Evolutionary conservation across 1,140 invertebrate genomes (phyloP), one percentile per base, ranked within the genome.

Genomic region (Macrosteles quadrilineatus): DNA sequence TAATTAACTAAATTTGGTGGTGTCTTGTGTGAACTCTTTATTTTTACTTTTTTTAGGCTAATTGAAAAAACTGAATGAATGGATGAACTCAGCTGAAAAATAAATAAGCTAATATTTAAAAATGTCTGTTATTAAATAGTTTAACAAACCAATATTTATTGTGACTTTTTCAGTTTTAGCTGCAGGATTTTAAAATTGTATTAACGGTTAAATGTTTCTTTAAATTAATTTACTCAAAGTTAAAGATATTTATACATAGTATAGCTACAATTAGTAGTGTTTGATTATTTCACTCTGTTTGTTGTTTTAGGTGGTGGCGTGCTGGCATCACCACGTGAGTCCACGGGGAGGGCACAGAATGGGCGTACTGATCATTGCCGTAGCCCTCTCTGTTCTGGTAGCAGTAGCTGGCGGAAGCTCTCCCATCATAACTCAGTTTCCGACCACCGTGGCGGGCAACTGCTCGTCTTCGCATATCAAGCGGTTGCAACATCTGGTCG

Each of bases 401-500:
- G 19, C 53, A 4, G 50, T 50, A 62, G 53, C 31, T 12, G 53
- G 67, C 14, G 50, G 47, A 4, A 59, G 50, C 40, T 32, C 27
- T 29, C 53, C 53, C 27, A 17, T 74, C 4, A 40, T 67, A 43
- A 14, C 69, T 23, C 69, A 71, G 25, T 74, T 74, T 50, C 73
- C 73, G 21, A 27, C 66, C 12, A 30, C 32, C n/a, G 23, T n/a
- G n/a, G 55, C 21, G 31, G 71, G 71, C 1, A 62, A 70, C 32
- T 72, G 70, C 23, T 71, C 69, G 25, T 59, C 36, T 12, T 36
- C 66, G 21, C 68, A 71, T 12, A 69, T 72, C 17, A 69, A 71
- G 67, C 70, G 72, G 30, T 68, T 78, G 25, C 72, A 63, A 47
- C 86, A 88, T 75, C 74, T 88, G 69, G 81, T 82, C 0, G 74